Evolutionary conservation across 2,888 invertebrate genomes (phyloP).

Genomic region (Sphaerophoria taeniata): DNA sequence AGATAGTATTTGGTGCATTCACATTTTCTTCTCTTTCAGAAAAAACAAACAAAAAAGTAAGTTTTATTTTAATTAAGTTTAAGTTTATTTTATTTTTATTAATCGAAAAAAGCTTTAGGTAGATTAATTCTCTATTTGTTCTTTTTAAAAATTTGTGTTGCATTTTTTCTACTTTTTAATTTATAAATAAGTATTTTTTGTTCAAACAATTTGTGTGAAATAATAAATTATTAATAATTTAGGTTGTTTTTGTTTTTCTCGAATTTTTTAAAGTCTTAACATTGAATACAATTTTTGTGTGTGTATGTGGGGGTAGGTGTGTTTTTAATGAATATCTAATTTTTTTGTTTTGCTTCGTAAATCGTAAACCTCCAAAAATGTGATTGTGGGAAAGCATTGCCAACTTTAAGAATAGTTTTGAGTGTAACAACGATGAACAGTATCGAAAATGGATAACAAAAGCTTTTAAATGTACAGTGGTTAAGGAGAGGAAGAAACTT

Average conservation of each 20-base stretch:
- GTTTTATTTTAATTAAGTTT: constrained; percentile 39
- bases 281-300: constrained; percentile 57
- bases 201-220: constrained; percentile 42
- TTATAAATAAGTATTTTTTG: constrained; percentile 42
- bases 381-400: constrained; percentile 15
- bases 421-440: constrained; percentile 18
- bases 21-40: constrained; percentile 66
- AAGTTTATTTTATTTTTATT: constrained; percentile 28
- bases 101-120: constrained; percentile 46
- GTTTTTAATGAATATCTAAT: constrained; percentile 18
- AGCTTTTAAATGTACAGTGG: constrained; percentile 63
- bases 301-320: constrained; percentile 18
- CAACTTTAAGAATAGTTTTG: neutral
- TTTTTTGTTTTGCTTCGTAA: constrained; percentile 12
- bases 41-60: constrained; percentile 38
- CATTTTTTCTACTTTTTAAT: constrained; percentile 16
- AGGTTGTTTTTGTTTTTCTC: constrained; percentile 21
- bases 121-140: constrained; percentile 36
- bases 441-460: constrained; percentile 43
- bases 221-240: constrained; percentile 71
- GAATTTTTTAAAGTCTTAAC: constrained; percentile 55
- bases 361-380: constrained; percentile 28
- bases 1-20: constrained; percentile 77
- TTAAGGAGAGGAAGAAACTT: constrained; percentile 16
- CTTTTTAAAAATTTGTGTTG: constrained; percentile 52